These are phyloP conservation scores for Mizuhopecten yessoensis DNA, from an alignment of 1,140 invertebrate species.

Conservation along the genomic window DNA sequence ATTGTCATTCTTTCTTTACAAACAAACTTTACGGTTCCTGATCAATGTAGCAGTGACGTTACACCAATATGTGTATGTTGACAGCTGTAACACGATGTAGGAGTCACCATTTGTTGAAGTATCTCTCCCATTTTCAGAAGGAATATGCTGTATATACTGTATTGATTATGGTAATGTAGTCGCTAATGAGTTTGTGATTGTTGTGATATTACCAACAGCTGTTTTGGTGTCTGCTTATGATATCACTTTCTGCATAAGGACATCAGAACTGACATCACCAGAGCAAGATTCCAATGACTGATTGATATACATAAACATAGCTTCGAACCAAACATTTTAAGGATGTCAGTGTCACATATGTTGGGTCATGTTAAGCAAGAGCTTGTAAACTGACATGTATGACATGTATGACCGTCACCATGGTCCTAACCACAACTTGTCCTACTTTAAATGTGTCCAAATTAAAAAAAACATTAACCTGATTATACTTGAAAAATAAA, in stretches of 20 bases:
- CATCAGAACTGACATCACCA: not conserved
- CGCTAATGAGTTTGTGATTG: not conserved
- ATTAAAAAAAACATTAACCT: not conserved
- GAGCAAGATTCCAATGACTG: not conserved
- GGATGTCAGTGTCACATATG: slow-evolving; percentile 20
- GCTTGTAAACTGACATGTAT: not conserved
- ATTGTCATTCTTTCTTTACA: not conserved
- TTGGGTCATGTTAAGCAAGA: slow-evolving; percentile 33
- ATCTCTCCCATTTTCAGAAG: not conserved
- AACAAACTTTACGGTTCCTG: not conserved
- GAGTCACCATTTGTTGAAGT: too few species aligned
- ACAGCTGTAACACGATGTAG: too few species aligned
- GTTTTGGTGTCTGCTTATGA: not conserved
- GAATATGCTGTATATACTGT: not conserved
- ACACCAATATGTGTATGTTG: too few species aligned
- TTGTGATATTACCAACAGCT: not conserved
- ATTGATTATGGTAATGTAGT: not conserved
- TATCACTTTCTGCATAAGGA: not conserved
- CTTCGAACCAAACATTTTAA: not conserved
- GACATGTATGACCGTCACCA: not conserved
- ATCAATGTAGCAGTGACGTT: too few species aligned
- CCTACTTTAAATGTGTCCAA: not conserved
- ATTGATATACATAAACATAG: not conserved
- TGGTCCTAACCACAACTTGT: not conserved
- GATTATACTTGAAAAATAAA: not conserved